A percentile compares a stretch with the other conserved stretches of the same genome.
Conservation (phyloP, 2,888 invertebrate genomes). For the Cephus rjabovi region DNA sequence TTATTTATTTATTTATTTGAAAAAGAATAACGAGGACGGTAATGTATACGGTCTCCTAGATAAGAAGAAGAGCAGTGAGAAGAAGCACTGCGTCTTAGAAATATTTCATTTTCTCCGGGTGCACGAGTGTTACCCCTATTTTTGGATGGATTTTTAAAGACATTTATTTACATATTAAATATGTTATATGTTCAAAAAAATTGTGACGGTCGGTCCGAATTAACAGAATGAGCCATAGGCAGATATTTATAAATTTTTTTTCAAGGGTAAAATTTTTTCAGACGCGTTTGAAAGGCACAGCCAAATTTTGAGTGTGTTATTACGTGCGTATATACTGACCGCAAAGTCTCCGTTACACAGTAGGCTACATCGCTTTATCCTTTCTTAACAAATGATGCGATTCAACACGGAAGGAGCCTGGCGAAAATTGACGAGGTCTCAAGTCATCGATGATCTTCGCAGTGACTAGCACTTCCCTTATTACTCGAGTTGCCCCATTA, state of each 20-base stretch:
- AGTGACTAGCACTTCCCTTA: neutral
- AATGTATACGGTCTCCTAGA: neutral
- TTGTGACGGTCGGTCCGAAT: too few relatives aligned
- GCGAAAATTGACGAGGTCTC: neutral
- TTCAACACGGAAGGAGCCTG: neutral
- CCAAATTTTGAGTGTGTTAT: too few relatives aligned
- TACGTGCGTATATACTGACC: too few relatives aligned
- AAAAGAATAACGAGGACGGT: slow-evolving; percentile 33
- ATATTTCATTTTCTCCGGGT: neutral
- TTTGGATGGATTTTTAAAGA: neutral
- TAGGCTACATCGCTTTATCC: neutral
- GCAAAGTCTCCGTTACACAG: neutral
- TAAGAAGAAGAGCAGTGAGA: neutral
- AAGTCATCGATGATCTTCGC: neutral
- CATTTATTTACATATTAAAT: too few relatives aligned
- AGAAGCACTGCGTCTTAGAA: neutral
- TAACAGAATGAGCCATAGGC: too few relatives aligned
- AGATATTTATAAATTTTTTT: too few relatives aligned
- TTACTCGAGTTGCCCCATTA: neutral
- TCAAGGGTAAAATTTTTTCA: too few relatives aligned
- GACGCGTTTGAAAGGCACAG: too few relatives aligned
- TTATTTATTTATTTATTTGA: slow-evolving; percentile 47
- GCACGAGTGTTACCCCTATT: neutral
- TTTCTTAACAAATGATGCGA: neutral
- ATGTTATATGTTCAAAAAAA: too few relatives aligned